phyloP scores from a whole-genome alignment of 2,888 invertebrate genomes.

The Lampropteryx suffumata region DNA sequence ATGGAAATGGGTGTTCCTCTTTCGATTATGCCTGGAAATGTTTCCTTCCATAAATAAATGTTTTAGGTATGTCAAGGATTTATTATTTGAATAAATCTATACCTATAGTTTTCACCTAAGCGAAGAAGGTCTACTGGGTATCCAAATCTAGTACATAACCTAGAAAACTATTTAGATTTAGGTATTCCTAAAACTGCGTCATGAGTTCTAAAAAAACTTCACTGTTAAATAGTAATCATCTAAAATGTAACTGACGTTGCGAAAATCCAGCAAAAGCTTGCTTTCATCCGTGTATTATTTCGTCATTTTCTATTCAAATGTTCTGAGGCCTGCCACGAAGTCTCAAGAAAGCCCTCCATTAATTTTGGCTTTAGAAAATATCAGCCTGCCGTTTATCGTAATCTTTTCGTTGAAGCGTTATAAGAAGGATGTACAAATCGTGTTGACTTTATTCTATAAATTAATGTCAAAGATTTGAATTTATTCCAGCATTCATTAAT shows the following conservation, averaged over 20 bases:
- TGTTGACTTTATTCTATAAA: too few species aligned
- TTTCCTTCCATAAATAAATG: too few species aligned
- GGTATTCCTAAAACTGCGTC: too few species aligned
- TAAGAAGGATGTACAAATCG: slow-evolving; percentile 12
- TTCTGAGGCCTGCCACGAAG: slow-evolving; percentile 6
- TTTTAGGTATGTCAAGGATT: too few species aligned
- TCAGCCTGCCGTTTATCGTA: slow-evolving; percentile 16
- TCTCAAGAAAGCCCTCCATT: slow-evolving; percentile 37
- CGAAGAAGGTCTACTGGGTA: too few species aligned
- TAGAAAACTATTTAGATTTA: too few species aligned
- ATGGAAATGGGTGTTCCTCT: slow-evolving; percentile 9
- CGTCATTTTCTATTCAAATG: slow-evolving; percentile 30
- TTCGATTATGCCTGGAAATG: not conserved
- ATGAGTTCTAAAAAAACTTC: too few species aligned
- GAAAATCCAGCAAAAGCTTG: slow-evolving; percentile 15
- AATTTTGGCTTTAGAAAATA: slow-evolving; percentile 39
- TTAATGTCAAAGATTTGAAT: too few species aligned
- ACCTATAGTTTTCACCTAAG: too few species aligned
- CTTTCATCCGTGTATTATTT: slow-evolving; percentile 20
- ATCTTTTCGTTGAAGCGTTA: slow-evolving; percentile 21
- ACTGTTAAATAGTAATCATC: not conserved
- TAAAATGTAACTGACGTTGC: slow-evolving; percentile 3
- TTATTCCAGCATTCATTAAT: too few species aligned
- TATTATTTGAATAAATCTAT: too few species aligned
- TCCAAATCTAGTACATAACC: too few species aligned